phyloP scores from a whole-genome alignment of 92 coral and sea anemone genomes.

The Porites divaricata region DNA sequence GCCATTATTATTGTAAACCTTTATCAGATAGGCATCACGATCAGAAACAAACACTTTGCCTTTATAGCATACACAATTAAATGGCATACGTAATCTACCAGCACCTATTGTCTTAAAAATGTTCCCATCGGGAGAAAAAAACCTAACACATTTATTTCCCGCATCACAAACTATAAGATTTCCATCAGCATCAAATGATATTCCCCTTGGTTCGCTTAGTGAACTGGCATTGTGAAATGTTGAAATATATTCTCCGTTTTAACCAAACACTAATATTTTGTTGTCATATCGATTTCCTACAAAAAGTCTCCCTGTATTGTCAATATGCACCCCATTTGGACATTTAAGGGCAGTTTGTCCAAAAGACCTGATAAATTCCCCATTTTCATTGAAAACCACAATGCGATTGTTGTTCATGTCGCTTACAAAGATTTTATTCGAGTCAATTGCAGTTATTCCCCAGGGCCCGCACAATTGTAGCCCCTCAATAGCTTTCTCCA shows the following conservation, averaged over 20 bases:
- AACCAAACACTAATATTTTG: background rate
- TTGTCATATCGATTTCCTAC: background rate
- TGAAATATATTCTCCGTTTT: background rate
- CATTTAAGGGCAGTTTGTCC: background rate
- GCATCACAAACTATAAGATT: background rate
- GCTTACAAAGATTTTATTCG: slow-evolving; percentile 6
- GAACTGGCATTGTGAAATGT: background rate
- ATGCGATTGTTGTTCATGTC: background rate
- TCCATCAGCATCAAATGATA: background rate
- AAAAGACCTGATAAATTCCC: background rate
- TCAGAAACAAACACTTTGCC: slow-evolving; percentile 13
- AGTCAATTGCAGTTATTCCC: background rate
- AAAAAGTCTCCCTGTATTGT: background rate
- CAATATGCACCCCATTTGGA: background rate
- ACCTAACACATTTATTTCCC: background rate
- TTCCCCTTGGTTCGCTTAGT: background rate
- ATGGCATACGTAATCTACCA: background rate
- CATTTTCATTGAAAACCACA: background rate
- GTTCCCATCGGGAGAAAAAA: background rate
- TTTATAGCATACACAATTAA: background rate
- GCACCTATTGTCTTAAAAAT: background rate
- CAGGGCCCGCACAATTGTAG: accelerated
- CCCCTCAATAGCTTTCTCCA: background rate
- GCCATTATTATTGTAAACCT: background rate
- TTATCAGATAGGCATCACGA: background rate